A percentile compares a stretch with the other conserved stretches of the same genome.
These are phyloP conservation scores for Peromyscus leucopus DNA, from an alignment of 2,113 vertebrate species.

Conservation along the genomic window DNA sequence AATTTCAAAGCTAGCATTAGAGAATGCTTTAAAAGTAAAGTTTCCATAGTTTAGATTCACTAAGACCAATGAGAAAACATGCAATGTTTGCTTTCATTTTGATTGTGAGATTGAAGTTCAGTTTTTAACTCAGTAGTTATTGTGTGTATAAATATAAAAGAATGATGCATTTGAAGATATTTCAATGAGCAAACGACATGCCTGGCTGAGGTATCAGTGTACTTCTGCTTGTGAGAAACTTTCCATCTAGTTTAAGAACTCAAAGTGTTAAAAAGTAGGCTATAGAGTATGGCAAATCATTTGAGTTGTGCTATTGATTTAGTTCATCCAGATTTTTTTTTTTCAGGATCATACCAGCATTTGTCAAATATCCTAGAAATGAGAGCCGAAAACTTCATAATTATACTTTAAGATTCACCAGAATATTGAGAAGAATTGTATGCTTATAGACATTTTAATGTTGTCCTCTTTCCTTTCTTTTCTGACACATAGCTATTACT, in stretches of 20 bases:
- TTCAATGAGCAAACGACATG: background rate
- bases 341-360: background rate
- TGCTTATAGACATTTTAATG: background rate
- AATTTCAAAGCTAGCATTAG: background rate
- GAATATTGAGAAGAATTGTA: background rate
- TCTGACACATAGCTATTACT: too few species aligned
- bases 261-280: background rate
- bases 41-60: background rate
- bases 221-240: background rate
- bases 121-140: background rate
- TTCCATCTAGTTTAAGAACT: background rate
- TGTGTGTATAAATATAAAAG: background rate
- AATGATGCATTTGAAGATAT: background rate
- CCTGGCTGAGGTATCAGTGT: background rate
- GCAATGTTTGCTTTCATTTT: background rate
- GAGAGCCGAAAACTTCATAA: background rate
- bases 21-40: background rate
- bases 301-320: background rate
- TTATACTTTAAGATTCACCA: slow-evolving; percentile 4
- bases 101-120: background rate
- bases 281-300: background rate
- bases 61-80: background rate
- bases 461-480: background rate
- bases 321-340: background rate
- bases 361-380: background rate